Percentiles rank a stretch among this genome's conserved stretches.
These are phyloP conservation scores for Temnothorax nylanderi DNA, from an alignment of 1,140 invertebrate species.

Conservation along the genomic window DNA sequence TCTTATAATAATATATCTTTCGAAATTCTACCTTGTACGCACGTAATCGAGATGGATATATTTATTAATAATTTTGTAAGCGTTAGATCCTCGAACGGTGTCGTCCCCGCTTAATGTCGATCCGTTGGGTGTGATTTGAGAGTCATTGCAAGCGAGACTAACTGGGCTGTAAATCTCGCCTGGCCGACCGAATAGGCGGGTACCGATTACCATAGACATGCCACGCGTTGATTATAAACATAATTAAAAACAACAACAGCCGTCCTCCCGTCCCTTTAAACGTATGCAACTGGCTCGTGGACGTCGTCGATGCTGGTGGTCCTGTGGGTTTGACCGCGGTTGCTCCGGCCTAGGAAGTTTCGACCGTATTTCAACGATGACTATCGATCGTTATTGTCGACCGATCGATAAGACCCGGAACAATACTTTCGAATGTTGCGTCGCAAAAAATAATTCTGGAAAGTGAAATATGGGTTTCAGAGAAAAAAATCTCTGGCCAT, in stretches of 20 bases:
- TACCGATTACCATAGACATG: constrained; percentile 85
- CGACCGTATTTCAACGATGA: constrained; percentile 63
- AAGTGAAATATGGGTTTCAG: background rate
- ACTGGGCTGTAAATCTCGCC: constrained; percentile 78
- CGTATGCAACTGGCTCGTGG: constrained; percentile 80
- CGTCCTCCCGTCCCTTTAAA: constrained; percentile 78
- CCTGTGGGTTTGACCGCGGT: constrained; percentile 76
- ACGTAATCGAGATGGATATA: background rate
- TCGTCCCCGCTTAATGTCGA: background rate
- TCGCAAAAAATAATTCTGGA: constrained; percentile 19
- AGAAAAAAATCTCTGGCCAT: background rate
- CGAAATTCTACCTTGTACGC: background rate
- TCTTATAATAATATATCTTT: background rate
- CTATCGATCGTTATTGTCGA: constrained; percentile 58
- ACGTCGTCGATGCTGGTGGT: constrained; percentile 84
- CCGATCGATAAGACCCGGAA: constrained; percentile 60
- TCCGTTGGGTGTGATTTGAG: constrained; percentile 66
- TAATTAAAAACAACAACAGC: constrained; percentile 85
- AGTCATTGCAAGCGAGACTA: constrained; percentile 74
- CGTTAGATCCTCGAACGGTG: background rate
- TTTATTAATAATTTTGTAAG: background rate
- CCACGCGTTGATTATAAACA: constrained; percentile 85
- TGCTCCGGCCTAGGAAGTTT: constrained; percentile 71
- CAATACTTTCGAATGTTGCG: background rate
- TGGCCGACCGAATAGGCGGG: constrained; percentile 76